Conservation (phyloP, 2,113 vertebrate genomes). For the Zosterops hypoxanthus region DNA sequence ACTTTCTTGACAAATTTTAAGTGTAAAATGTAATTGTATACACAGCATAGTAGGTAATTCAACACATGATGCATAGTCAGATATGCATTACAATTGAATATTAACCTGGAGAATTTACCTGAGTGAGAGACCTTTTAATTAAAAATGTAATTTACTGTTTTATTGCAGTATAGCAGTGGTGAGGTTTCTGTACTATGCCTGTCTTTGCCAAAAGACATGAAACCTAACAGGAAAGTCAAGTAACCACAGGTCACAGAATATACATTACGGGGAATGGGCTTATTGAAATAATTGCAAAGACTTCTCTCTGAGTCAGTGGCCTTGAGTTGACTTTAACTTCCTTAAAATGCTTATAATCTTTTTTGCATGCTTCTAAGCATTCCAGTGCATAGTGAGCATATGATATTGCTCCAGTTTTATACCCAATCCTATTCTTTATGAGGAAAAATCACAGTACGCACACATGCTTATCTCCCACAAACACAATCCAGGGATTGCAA, state of each 20-base stretch:
- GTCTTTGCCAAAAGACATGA: not conserved
- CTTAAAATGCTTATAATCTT: not conserved
- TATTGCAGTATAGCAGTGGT: not conserved
- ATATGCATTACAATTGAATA: not conserved
- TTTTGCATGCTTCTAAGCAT: not conserved
- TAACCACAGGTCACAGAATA: not conserved
- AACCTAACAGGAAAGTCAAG: not conserved
- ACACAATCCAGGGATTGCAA: not conserved
- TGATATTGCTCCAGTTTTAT: not conserved
- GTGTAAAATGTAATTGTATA: not conserved
- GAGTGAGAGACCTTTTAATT: not conserved
- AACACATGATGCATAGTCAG: not conserved
- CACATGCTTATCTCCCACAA: not conserved
- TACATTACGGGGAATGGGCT: not conserved
- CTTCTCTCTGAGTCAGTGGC: not conserved
- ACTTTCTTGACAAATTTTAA: not conserved
- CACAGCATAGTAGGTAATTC: not conserved
- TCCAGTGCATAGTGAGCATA: not conserved
- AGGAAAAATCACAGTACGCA: not conserved
- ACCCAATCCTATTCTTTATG: not conserved
- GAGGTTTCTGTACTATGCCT: not conserved
- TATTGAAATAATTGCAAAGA: not conserved
- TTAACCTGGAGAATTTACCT: not conserved
- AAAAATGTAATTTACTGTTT: not conserved
- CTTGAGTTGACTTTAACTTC: not conserved